phyloP scores from a whole-genome alignment of 1,140 invertebrate species.

The Caerostris darwini region DNA sequence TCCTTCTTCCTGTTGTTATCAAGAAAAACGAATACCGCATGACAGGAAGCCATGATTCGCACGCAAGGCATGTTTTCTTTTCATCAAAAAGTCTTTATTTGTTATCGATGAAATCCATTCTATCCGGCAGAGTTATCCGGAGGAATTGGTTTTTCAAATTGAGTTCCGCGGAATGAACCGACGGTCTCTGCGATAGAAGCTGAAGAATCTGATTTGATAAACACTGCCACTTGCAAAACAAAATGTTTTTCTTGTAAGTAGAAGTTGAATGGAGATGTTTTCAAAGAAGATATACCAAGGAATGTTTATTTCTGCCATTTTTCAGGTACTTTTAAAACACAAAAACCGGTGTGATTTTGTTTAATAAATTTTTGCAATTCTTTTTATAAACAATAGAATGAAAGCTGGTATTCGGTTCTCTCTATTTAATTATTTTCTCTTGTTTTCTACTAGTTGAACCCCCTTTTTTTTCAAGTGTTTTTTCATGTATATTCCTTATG shows the following conservation, averaged over 20 bases:
- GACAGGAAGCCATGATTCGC: not conserved
- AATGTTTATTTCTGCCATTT: not conserved
- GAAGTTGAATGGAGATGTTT: not conserved
- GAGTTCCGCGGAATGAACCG: slow-evolving; percentile 12
- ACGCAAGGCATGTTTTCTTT: slow-evolving; percentile 14
- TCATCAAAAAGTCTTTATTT: slow-evolving; percentile 38
- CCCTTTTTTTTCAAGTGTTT: no score
- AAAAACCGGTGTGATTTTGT: not conserved
- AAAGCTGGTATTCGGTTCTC: no score
- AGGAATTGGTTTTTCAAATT: slow-evolving; percentile 44
- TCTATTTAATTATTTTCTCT: no score
- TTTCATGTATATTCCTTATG: no score
- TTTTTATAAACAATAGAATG: no score
- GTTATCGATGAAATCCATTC: slow-evolving; percentile 40
- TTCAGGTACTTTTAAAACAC: not conserved
- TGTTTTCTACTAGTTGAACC: no score
- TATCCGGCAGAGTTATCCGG: slow-evolving; percentile 4
- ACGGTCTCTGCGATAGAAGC: not conserved
- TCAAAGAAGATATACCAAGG: not conserved
- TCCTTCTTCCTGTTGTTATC: not conserved
- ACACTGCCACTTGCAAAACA: slow-evolving; percentile 13
- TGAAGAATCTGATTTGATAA: slow-evolving; percentile 29
- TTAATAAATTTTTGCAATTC: no score
- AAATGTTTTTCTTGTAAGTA: slow-evolving; percentile 1
- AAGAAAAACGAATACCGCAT: slow-evolving; percentile 13